phyloP scores from a whole-genome alignment of 1,140 invertebrate genomes.

The Drosophila sechellia region DNA sequence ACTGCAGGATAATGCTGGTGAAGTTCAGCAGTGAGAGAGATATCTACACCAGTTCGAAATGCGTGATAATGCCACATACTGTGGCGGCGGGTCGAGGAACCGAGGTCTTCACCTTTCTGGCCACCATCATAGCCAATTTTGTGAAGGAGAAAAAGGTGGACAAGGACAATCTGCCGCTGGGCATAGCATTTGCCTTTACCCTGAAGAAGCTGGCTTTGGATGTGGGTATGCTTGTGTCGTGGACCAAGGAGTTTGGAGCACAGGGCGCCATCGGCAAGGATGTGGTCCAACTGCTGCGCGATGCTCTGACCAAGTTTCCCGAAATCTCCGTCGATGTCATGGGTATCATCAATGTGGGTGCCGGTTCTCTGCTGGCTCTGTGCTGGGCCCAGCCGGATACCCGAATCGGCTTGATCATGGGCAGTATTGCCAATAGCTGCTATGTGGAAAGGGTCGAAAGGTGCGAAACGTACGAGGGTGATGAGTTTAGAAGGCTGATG shows the following conservation, averaged over 20 bases:
- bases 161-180: slow-evolving; percentile 87
- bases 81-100: slow-evolving; percentile 95
- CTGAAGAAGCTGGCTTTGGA: slow-evolving; percentile 95
- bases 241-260: slow-evolving; percentile 88
- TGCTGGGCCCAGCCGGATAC: slow-evolving; percentile 49
- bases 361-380: slow-evolving; percentile 91
- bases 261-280: slow-evolving; percentile 88
- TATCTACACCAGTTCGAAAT: slow-evolving; percentile 97
- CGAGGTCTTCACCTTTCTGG: slow-evolving; percentile 98
- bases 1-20: slow-evolving; percentile 98
- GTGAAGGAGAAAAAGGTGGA: slow-evolving; percentile 91
- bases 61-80: slow-evolving; percentile 96
- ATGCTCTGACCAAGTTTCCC: slow-evolving; percentile 88
- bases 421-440: slow-evolving; percentile 97
- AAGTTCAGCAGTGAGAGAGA: slow-evolving; percentile 91
- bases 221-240: slow-evolving; percentile 93
- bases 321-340: slow-evolving; percentile 90
- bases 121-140: slow-evolving; percentile 96
- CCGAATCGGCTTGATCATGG: slow-evolving; percentile 86
- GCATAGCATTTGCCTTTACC: slow-evolving; percentile 99
- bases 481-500: slow-evolving; percentile 86
- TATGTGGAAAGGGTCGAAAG: slow-evolving; percentile 92
- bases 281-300: slow-evolving; percentile 92
- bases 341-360: slow-evolving; percentile 98
- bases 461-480: slow-evolving; percentile 85